Base-by-base conservation (phyloP, 2,113 vertebrate genomes). In the Setophaga kirtlandii region DNA sequence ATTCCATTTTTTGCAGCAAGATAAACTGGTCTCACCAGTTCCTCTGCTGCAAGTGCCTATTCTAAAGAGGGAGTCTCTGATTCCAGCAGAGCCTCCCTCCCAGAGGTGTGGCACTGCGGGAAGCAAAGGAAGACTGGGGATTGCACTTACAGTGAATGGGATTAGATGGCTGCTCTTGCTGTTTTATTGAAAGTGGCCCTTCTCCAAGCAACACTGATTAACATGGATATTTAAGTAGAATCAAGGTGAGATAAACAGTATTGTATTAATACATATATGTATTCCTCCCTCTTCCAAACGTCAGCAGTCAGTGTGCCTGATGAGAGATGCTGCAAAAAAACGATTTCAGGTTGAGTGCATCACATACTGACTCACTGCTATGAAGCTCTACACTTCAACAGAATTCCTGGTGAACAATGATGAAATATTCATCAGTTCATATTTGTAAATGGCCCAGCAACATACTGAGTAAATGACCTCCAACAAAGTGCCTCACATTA, bases 341-440 rank as follows among this genome's bases (percentile, higher is more conserved):
- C 5, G 15, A 69, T 87, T 95, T 89, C 79, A 83, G 60, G 87
- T 58, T 58, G 35, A 93, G n/a, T 30, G 44, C 79, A 67, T 88
- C 93, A 64, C 55, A 4, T 94, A 76, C 83, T 52, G 91, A 94
- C 76, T 91, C 74, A 25, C 63, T 60, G 83, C 83, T 95, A 93
- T 19, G 77, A 91, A 96, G 93, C 80, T 71, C 80, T 44, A 83
- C 62, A 44, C 88, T 96, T 96, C 80, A 73, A 84, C 83, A 67
- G 87, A 89, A 96, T 94, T 97, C 96, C 94, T 80, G 62, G 93
- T 67, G 93, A 89, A 97, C 15, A 1, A 82, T 31, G 2, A 97
- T 98, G 97, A 98, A 98, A 98, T 96, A 97, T 97, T 97, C 95
- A 97, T 97, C 95, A 95, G 94, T 87, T 83, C 88, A 73, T 89